phyloP scores from a whole-genome alignment of 2,113 vertebrate species.

The Oceanites oceanicus region DNA sequence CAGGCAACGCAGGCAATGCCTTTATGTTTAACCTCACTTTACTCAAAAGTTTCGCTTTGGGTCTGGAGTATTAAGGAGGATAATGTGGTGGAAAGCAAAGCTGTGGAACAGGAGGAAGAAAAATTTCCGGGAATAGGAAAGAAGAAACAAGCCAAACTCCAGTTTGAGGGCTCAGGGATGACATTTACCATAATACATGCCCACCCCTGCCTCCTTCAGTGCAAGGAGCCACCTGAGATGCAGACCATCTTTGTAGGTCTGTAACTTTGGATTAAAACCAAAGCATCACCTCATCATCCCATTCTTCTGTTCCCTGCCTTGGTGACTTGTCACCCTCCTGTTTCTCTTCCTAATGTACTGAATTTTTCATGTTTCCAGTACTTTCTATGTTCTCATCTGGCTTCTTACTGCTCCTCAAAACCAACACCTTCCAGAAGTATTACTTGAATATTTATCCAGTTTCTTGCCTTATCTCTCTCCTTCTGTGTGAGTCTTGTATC shows the following conservation, averaged over 20 bases:
- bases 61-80: background rate
- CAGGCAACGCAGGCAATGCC: background rate
- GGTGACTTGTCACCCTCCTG: background rate
- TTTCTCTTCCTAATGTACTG: background rate
- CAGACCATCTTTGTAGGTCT: background rate
- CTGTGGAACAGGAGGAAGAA: background rate
- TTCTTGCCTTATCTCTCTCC: background rate
- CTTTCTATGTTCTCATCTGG: background rate
- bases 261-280: background rate
- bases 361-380: background rate
- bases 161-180: background rate
- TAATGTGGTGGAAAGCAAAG: background rate
- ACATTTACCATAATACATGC: background rate
- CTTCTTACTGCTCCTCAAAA: background rate
- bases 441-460: background rate
- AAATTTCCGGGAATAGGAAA: background rate
- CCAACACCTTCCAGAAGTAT: background rate
- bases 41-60: background rate
- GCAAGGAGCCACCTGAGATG: background rate
- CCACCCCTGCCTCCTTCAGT: background rate
- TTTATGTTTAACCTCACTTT: background rate
- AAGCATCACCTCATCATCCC: background rate
- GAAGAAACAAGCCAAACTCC: background rate
- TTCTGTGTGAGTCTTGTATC: background rate
- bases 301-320: background rate